A percentile compares a stretch with the other conserved stretches of the same genome.
These are phyloP conservation scores for Leptodactylus fallax DNA, from an alignment of 2,797 vertebrate genomes.

Conservation along the genomic window DNA sequence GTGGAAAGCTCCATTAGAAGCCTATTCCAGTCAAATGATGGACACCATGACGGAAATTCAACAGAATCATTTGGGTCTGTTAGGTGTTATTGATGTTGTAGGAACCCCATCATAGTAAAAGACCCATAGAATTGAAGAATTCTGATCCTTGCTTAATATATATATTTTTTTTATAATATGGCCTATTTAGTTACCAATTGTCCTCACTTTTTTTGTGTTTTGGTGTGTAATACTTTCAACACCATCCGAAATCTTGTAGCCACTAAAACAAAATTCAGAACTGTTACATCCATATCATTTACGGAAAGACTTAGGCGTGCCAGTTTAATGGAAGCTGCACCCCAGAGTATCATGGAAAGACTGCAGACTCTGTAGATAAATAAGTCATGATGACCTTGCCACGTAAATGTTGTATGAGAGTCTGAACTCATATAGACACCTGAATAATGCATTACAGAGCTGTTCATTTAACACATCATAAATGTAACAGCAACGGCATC, in stretches of 20 bases:
- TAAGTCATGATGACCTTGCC: constrained; percentile 42
- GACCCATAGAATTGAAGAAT: too few species aligned
- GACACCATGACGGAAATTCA: too few species aligned
- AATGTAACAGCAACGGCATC: neutral
- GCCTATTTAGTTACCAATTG: too few species aligned
- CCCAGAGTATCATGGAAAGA: neutral
- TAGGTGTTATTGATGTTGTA: too few species aligned
- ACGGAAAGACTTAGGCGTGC: neutral
- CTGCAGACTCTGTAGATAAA: constrained; percentile 13
- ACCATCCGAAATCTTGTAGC: neutral
- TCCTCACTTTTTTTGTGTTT: too few species aligned
- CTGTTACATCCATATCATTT: neutral
- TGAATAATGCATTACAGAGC: constrained; percentile 38
- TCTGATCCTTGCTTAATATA: too few species aligned
- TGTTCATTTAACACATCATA: neutral
- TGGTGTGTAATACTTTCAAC: neutral
- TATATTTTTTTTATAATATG: too few species aligned
- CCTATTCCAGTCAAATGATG: too few species aligned
- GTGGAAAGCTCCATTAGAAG: too few species aligned
- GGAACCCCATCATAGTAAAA: too few species aligned
- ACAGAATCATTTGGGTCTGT: too few species aligned
- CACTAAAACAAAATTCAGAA: neutral
- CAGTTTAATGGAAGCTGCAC: neutral
- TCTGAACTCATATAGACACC: constrained; percentile 13
- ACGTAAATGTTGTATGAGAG: constrained; percentile 43